Evolutionary conservation across 2,797 vertebrate species (phyloP), one percentile per base, ranked within the genome.

Genomic region (Bradypodion pumilum): DNA sequence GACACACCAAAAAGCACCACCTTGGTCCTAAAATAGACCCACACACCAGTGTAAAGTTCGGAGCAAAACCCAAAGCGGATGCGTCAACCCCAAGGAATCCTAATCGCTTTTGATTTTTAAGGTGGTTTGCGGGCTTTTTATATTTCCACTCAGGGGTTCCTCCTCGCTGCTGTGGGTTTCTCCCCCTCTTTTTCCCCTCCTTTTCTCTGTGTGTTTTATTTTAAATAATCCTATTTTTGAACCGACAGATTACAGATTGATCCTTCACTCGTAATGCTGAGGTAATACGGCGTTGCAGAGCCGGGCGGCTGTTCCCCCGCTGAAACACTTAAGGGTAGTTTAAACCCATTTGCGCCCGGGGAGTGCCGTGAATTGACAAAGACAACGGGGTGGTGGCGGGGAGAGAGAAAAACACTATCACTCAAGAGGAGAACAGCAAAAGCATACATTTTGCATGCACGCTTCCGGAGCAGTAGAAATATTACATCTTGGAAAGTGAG

Each of bases 201-300:
- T 85, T 82, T n/a, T 78, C 82, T 23, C 74, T 16, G 86, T 74
- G 78, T 80, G 89, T 87, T 87, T 89, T 72, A 62, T 83, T 89
- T 91, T 91, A 90, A 90, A 91, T 94, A 94, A 94, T 94, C 93
- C 93, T 93, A 91, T 94, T 94, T 94, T 90, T 90, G 92, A 93
- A 87, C 86, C 87, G 70, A 87, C 88, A 91, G 93, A 94, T 94
- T 94, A 94, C 91, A n/a, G 90, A 93, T 92, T 91, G 78, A 94
- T 94, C 89, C 92, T 87, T 90, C 90, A 74, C 91, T 92, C 91
- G 87, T 92, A 92, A 93, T 90, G 91, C 92, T 89, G 92, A 1
- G 90, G 92, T 92, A 94, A 92, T 90, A 62, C 91, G 89, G 91
- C n/a, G 89, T 92, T 89, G 81, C 87, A 87, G 91, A 79, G 91